A percentile compares a stretch with the other conserved stretches of the same genome.
phyloP scores from a whole-genome alignment of 2,797 vertebrate genomes.

The Mionectes olivaceus region DNA sequence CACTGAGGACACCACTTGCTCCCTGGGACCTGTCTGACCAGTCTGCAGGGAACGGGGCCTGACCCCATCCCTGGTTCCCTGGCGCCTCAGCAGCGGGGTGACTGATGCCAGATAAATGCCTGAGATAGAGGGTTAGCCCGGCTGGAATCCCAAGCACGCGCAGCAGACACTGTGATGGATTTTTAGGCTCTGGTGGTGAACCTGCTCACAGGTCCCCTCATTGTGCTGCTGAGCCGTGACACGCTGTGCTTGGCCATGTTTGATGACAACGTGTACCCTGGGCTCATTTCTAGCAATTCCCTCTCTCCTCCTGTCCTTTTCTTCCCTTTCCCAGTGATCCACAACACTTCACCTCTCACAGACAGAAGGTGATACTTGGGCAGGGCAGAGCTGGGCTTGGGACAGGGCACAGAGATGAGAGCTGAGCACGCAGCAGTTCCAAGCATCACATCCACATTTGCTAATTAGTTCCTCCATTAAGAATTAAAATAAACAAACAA shows the following conservation, averaged over 20 bases:
- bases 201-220: background rate
- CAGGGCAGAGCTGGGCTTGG: rapidly evolving
- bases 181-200: background rate
- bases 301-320: background rate
- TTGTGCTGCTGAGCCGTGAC: background rate
- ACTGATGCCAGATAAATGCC: slow-evolving; percentile 67
- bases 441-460: background rate
- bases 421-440: background rate
- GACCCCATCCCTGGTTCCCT: background rate
- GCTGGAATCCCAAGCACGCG: slow-evolving; percentile 56
- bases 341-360: background rate
- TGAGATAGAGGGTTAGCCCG: slow-evolving; percentile 26
- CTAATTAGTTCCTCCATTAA: slow-evolving; percentile 49
- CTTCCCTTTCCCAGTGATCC: background rate
- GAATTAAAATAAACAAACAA: slow-evolving; percentile 56
- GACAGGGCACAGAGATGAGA: background rate
- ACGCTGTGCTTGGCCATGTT: rapidly evolving
- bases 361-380: background rate
- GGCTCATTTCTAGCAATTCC: background rate
- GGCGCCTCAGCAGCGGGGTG: slow-evolving; percentile 50
- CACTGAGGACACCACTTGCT: background rate
- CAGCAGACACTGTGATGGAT: rapidly evolving
- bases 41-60: background rate
- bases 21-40: slow-evolving; percentile 23
- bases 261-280: background rate